Conservation (phyloP, 2,888 invertebrate species). For the Platyscelio sp. region DNA sequence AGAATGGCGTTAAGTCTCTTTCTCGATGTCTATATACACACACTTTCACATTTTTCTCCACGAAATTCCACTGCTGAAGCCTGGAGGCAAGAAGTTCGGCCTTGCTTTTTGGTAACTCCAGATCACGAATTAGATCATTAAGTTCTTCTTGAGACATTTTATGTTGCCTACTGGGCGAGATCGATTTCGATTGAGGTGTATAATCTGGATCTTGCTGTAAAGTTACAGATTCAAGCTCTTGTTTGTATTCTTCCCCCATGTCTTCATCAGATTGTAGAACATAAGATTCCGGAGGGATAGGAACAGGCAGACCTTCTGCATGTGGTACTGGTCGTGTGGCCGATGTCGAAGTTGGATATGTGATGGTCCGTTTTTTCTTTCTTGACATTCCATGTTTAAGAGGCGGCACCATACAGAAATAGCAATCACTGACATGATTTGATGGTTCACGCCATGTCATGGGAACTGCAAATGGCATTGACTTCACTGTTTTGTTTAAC, state of each 20-base stretch:
- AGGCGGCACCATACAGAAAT: constrained; percentile 75
- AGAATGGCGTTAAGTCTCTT: not conserved
- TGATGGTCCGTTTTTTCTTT: not conserved
- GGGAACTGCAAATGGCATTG: constrained; percentile 75
- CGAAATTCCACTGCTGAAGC: constrained; percentile 5
- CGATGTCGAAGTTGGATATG: not conserved
- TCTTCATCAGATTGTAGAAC: no score
- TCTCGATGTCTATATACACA: not conserved
- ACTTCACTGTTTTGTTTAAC: not conserved
- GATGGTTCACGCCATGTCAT: constrained; percentile 76
- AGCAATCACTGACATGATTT: constrained; percentile 78
- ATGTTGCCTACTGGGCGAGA: not conserved
- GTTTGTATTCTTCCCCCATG: not conserved
- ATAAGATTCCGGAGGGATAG: no score
- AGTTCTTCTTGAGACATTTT: constrained; percentile 4
- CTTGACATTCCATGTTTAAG: not conserved
- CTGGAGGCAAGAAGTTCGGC: constrained; percentile 13
- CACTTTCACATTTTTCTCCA: not conserved
- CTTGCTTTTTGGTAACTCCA: not conserved
- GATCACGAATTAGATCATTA: constrained; percentile 4
- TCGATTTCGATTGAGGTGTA: not conserved
- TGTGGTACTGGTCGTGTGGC: no score
- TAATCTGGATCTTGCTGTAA: no score
- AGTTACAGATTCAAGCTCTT: no score
- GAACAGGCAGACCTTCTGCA: no score